phyloP scores from a whole-genome alignment of 92 coral and sea anemone genomes.

The Epizoanthus illoricatus region DNA sequence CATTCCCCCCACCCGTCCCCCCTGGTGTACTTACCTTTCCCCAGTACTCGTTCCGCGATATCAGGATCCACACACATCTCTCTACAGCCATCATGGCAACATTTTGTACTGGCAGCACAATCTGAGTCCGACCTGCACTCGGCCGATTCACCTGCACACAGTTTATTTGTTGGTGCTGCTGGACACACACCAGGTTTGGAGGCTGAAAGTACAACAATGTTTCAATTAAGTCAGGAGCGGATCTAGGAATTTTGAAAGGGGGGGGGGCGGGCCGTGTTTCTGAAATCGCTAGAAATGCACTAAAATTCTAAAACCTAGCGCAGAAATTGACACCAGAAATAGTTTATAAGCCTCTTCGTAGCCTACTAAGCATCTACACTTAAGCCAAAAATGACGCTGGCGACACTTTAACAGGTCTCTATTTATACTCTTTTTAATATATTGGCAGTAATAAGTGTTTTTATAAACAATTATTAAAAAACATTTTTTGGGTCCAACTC shows the following conservation, averaged over 20 bases:
- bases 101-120: conserved; percentile 3
- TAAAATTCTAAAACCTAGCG: no score
- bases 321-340: no score
- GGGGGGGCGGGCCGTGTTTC: neutral
- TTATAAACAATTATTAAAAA: no score
- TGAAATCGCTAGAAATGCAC: no score
- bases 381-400: no score
- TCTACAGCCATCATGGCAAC: conserved; percentile 27
- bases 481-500: no score
- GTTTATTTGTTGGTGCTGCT: conserved; percentile 8
- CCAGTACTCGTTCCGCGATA: neutral
- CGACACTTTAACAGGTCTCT: no score
- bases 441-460: no score
- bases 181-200: conserved; percentile 25
- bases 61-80: conserved; percentile 14
- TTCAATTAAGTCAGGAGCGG: neutral
- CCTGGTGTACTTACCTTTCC: neutral
- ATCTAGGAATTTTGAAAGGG: neutral
- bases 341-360: no score
- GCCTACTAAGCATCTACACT: no score
- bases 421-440: no score
- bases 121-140: conserved; percentile 13
- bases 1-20: neutral
- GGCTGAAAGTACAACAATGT: neutral
- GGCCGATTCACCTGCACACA: conserved; percentile 4